Evolutionary conservation across 2,888 invertebrate genomes (phyloP), one percentile per base, ranked within the genome.

Genomic region (Nephrotoma flavescens): DNA sequence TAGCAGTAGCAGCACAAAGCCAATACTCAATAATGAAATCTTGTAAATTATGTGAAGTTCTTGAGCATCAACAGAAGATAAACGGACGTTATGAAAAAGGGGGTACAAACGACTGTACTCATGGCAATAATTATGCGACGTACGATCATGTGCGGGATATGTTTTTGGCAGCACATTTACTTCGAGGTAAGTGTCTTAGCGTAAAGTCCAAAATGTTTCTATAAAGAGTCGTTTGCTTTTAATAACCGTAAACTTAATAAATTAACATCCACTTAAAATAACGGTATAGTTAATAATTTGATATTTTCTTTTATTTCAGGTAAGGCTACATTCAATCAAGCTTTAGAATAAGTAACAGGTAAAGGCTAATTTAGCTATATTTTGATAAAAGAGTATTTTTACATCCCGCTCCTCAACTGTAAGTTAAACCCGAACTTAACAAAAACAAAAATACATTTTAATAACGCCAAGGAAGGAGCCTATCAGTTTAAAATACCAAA

Each of bases 161-260:
- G 92, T 93, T 94, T 92, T 92, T 94, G 89, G 93, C 94, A 88
- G 94, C 94, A 89, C 94, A 94, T 92, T 92, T 94, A 90, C 92
- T 94, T 89, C 92, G 93, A 94, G 94, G 94, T 94, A 92, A 92
- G 88, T 88, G 2, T 45, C 9, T 45, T 3, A 12, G 6, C 12
- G 52, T 52, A 5, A 7, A 86, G 11, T 47, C 7, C 11, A 31
- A 12, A 52, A 84, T 19, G n/a, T 47, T 47, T 47, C 47, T 47
- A 31, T 31, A 1, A 47, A 47, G 15, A 57, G 52, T 71, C 71
- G 71, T 71, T 71, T 71, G 71, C 71, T 31, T 71, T 31, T 31
- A 31, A 31, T 71, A 31, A 71, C 6, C 31, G 19, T 19, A 83
- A 9, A 12, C 31, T 31, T 0, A 83, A 83, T 42, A 83, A 57